These are phyloP conservation scores for silkworm (Bombyx mori) DNA, from an alignment of 1,140 invertebrate genomes.

Conservation along the genomic window ASM3026992v2 NC_085121.1:2360501-2361000, in stretches of 20 bases:
- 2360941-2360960: too few relatives aligned
- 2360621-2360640: conserved; percentile 34
- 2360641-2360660: conserved; percentile 2
- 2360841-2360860: too few relatives aligned
- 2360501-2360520: conserved; percentile 2
- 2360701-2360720: conserved; percentile 9
- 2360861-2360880: too few relatives aligned
- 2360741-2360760: neutral
- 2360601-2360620: conserved; percentile 39
- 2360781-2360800: neutral
- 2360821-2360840: too few relatives aligned
- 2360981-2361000: too few relatives aligned
- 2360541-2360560: conserved; percentile 2
- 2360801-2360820: neutral
- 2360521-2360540: conserved; percentile 4
- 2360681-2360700: conserved; percentile 16
- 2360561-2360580: conserved; percentile 38
- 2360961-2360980: too few relatives aligned
- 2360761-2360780: neutral
- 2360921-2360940: too few relatives aligned
- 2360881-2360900: too few relatives aligned
- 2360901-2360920: too few relatives aligned
- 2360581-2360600: conserved; percentile 40
- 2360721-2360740: conserved; percentile 13
- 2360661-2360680: conserved; percentile 36